These are phyloP conservation scores for Batillaria attramentaria DNA, from an alignment of 1,140 invertebrate genomes.

Conservation along the genomic window DNA sequence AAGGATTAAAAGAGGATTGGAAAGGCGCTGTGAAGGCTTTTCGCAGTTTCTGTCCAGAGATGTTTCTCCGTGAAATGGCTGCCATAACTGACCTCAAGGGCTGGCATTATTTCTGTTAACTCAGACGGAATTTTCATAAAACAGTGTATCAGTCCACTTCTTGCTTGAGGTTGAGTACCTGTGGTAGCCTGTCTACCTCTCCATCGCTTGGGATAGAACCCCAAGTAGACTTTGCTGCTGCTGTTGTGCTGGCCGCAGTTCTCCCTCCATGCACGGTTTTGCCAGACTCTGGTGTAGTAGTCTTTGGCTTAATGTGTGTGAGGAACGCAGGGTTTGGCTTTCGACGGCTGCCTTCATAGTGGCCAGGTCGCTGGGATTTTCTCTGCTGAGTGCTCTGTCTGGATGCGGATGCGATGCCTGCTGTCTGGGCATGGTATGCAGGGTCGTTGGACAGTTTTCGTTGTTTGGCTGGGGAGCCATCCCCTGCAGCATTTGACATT, in stretches of 20 bases:
- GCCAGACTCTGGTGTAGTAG: background rate
- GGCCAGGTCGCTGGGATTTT: slow-evolving; percentile 2
- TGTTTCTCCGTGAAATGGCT: too few species aligned
- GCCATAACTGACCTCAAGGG: too few species aligned
- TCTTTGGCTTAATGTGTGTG: slow-evolving; percentile 27
- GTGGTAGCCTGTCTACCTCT: too few species aligned
- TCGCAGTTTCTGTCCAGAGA: too few species aligned
- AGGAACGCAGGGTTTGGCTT: slow-evolving; percentile 21
- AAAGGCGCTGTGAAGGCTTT: too few species aligned
- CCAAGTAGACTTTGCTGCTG: too few species aligned
- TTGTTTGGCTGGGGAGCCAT: background rate
- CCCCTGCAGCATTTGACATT: background rate
- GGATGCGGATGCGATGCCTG: background rate
- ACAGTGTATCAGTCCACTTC: slow-evolving; percentile 29
- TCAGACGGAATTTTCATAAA: too few species aligned
- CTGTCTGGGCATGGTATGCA: slow-evolving; percentile 13
- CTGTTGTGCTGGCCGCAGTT: too few species aligned
- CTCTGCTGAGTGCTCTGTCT: background rate
- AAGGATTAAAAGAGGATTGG: too few species aligned
- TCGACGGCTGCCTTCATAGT: slow-evolving; percentile 17
- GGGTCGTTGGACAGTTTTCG: background rate
- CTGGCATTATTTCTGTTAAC: too few species aligned
- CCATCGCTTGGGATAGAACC: too few species aligned
- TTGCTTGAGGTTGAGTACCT: slow-evolving; percentile 26
- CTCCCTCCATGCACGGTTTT: background rate